phyloP scores from a whole-genome alignment of 1,140 invertebrate species.

The Drosophila tristis region DNA sequence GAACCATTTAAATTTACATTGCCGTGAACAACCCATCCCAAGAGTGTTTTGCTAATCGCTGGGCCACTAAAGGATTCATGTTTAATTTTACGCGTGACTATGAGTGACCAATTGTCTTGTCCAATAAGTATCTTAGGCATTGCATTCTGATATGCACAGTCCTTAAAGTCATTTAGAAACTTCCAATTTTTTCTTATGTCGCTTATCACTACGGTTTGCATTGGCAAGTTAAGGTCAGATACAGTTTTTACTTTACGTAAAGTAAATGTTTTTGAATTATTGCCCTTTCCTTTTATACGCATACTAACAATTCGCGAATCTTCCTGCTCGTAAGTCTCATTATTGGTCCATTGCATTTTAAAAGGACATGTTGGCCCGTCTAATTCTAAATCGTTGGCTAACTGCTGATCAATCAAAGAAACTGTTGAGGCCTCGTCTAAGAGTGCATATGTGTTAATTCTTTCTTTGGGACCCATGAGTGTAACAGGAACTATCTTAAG shows the following conservation, averaged over 20 bases:
- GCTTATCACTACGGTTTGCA: background rate
- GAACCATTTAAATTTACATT: background rate
- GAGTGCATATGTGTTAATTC: background rate
- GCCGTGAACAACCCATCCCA: background rate
- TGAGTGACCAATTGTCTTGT: background rate
- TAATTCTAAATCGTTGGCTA: background rate
- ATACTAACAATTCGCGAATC: no score
- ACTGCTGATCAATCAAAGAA: background rate
- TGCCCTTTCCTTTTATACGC: background rate
- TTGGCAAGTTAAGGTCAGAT: background rate
- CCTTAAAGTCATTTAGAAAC: background rate
- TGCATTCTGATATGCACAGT: background rate
- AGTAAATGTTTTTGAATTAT: background rate
- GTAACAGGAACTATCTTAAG: background rate
- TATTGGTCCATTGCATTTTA: background rate
- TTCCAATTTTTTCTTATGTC: no score
- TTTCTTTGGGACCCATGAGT: background rate
- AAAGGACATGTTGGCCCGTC: background rate
- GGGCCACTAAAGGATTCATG: background rate
- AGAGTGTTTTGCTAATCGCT: background rate
- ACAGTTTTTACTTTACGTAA: background rate
- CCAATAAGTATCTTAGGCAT: background rate
- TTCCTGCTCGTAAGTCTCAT: background rate
- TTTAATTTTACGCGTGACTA: background rate
- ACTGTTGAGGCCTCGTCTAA: background rate